Evolutionary conservation across 2,797 vertebrate genomes (phyloP).

Genomic region (Glyptemys insculpta): DNA sequence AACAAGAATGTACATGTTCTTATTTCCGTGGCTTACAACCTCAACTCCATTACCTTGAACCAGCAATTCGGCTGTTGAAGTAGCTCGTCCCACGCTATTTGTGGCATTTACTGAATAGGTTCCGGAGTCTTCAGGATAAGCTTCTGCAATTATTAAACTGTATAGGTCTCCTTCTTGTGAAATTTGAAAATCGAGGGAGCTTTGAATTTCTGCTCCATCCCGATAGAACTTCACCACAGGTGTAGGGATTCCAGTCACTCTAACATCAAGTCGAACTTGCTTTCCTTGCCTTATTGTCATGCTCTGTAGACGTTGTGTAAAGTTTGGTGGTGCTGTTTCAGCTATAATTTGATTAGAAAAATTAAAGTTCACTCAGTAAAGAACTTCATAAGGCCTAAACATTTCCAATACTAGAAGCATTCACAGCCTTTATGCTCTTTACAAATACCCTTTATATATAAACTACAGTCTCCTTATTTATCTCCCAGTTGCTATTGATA

Average conservation of each 20-base stretch:
- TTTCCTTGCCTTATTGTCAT: slow-evolving; percentile 95
- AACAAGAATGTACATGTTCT: neutral
- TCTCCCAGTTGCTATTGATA: neutral
- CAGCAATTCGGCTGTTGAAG: slow-evolving; percentile 94
- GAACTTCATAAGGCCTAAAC: neutral
- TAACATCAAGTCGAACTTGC: slow-evolving; percentile 95
- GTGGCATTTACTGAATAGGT: slow-evolving; percentile 96
- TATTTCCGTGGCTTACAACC: neutral
- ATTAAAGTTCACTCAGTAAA: neutral
- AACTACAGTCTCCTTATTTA: neutral
- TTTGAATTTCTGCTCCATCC: slow-evolving; percentile 99
- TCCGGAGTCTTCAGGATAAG: slow-evolving; percentile 97
- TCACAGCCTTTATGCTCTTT: neutral
- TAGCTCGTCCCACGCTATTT: slow-evolving; percentile 96
- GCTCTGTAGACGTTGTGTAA: slow-evolving; percentile 96
- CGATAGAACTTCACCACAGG: slow-evolving; percentile 98
- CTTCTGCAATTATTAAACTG: slow-evolving; percentile 96
- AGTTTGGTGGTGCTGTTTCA: slow-evolving; percentile 95
- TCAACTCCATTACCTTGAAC: slow-evolving; percentile 88
- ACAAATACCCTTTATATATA: neutral
- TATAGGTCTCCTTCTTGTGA: slow-evolving; percentile 95
- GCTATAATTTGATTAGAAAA: slow-evolving; percentile 78
- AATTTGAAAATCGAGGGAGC: slow-evolving; percentile 98
- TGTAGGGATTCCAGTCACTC: slow-evolving; percentile 96
- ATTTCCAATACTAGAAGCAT: neutral